These are phyloP conservation scores for Molorchus minor DNA, from an alignment of 2,888 invertebrate species.

Conservation along the genomic window DNA sequence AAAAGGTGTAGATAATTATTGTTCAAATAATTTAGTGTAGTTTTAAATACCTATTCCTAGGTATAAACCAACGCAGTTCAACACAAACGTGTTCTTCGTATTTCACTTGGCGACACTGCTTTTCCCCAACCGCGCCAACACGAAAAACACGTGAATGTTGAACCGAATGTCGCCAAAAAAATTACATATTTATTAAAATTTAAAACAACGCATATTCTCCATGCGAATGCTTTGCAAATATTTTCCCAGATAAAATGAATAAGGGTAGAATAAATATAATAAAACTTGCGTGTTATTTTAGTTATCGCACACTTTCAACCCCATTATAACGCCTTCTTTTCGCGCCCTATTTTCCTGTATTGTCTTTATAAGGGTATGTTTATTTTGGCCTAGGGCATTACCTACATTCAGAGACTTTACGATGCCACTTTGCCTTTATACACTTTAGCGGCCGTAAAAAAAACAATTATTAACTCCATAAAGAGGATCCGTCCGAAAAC, in stretches of 20 bases:
- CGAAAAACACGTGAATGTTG: no score
- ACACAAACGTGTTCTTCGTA: no score
- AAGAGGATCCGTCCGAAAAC: background rate
- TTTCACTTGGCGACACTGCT: no score
- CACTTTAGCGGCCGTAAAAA: slow-evolving; percentile 10
- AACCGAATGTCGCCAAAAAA: no score
- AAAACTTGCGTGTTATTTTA: slow-evolving; percentile 7
- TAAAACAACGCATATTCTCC: background rate
- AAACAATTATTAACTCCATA: slow-evolving; percentile 8
- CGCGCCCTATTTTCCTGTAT: background rate
- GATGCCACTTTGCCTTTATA: slow-evolving; percentile 19
- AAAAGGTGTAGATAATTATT: no score
- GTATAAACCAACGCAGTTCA: no score
- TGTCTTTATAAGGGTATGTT: slow-evolving; percentile 11
- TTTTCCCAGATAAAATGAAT: background rate
- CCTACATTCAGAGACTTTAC: slow-evolving; percentile 13
- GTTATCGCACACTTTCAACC: background rate
- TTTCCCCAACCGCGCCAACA: no score
- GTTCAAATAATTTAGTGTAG: no score
- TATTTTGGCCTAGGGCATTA: background rate
- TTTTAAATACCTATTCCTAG: no score
- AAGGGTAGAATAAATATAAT: slow-evolving; percentile 7
- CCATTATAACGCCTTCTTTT: background rate
- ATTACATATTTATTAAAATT: no score
- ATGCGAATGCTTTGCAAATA: background rate